Conservation (phyloP, 2,113 vertebrate species). For the Vulpes ferrilata region DNA sequence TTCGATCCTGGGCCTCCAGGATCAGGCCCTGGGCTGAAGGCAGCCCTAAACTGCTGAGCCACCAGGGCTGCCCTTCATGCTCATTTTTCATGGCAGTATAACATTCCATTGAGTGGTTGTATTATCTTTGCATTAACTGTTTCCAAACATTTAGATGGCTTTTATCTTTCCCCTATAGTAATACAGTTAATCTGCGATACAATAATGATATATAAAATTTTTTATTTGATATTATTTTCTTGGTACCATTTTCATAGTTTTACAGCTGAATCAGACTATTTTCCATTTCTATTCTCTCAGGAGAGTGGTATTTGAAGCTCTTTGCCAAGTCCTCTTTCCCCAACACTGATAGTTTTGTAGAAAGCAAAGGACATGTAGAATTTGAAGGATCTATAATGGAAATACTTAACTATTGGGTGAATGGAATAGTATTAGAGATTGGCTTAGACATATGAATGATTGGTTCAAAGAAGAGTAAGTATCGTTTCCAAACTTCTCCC, state of each 20-base stretch:
- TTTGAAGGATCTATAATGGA: neutral
- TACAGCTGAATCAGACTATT: neutral
- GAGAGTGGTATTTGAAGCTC: neutral
- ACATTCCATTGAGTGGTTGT: neutral
- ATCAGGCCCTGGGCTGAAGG: too few species aligned
- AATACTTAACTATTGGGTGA: neutral
- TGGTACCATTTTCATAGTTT: neutral
- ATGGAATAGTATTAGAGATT: neutral
- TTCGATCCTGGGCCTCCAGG: too few species aligned
- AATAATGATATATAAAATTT: neutral
- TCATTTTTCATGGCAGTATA: neutral
- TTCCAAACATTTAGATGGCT: conserved; percentile 2
- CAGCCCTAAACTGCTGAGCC: too few species aligned
- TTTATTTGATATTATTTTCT: conserved; percentile 33
- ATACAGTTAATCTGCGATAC: neutral
- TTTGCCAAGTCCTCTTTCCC: neutral
- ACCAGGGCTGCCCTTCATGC: neutral
- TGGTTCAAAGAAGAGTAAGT: conserved; percentile 4
- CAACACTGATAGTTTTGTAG: neutral
- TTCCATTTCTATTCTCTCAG: neutral
- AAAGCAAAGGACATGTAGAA: neutral
- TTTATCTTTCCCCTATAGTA: neutral
- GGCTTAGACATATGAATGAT: neutral
- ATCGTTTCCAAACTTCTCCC: neutral
- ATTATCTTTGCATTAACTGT: neutral